Percentiles rank a stretch among this genome's conserved stretches.
These are phyloP conservation scores for Nomada ferruginata DNA, from an alignment of 2,888 invertebrate genomes.

Conservation along the genomic window DNA sequence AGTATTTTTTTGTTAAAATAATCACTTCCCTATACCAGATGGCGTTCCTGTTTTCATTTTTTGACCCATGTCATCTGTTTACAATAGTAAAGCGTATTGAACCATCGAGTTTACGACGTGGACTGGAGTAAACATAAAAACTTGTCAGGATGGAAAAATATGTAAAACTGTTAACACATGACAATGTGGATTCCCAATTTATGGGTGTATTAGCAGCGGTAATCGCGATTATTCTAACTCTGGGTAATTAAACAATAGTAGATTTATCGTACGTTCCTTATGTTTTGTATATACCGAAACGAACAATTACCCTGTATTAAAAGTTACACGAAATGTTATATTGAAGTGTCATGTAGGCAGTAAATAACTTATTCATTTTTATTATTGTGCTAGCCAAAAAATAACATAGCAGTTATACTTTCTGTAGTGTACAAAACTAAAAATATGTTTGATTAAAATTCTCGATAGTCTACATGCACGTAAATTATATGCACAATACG, in stretches of 20 bases:
- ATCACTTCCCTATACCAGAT: not conserved
- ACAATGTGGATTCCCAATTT: constrained; percentile 74
- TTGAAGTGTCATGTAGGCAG: not conserved
- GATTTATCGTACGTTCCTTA: constrained; percentile 31
- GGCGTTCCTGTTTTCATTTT: not conserved
- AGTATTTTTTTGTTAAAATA: too few species aligned
- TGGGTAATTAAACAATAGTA: constrained; percentile 77
- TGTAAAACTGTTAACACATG: constrained; percentile 66
- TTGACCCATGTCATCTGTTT: not conserved
- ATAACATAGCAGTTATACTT: constrained; percentile 19
- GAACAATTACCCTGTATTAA: constrained; percentile 17
- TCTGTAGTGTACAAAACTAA: not conserved
- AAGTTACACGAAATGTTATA: not conserved
- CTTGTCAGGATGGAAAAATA: constrained; percentile 74
- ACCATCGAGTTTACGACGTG: constrained; percentile 4
- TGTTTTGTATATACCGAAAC: not conserved
- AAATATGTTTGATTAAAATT: constrained; percentile 2
- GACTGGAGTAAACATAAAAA: not conserved
- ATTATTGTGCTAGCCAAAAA: constrained; percentile 26
- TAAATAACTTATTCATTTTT: constrained; percentile 14
- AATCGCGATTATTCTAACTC: constrained; percentile 79
- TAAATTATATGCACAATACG: constrained; percentile 16
- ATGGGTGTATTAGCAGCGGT: constrained; percentile 80
- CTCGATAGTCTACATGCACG: not conserved
- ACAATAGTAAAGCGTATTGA: not conserved